phyloP scores from a whole-genome alignment of 2,888 invertebrate species.

The Chloromyia formosa region DNA sequence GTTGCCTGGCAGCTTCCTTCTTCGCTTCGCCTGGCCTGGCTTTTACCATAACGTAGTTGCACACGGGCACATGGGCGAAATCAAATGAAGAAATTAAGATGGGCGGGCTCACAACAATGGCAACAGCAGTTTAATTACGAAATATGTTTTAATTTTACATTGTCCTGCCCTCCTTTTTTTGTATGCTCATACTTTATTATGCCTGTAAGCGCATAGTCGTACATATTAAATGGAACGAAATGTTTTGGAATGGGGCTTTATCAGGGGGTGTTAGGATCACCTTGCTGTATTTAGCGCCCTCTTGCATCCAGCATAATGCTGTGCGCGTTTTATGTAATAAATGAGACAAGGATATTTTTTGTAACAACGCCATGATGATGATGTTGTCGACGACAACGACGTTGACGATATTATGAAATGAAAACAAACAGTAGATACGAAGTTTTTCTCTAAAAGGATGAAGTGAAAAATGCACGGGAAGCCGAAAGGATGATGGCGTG shows the following conservation, averaged over 20 bases:
- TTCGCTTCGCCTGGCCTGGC: no score
- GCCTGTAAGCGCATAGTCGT: conserved; percentile 24
- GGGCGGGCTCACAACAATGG: conserved; percentile 52
- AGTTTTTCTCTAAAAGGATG: background rate
- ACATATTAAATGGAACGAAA: background rate
- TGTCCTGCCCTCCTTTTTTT: conserved; percentile 47
- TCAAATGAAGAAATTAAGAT: conserved; percentile 51
- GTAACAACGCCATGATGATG: conserved; percentile 2
- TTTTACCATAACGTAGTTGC: no score
- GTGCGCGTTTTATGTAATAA: conserved; percentile 23
- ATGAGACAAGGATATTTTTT: conserved; percentile 28
- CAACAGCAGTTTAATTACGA: conserved; percentile 55
- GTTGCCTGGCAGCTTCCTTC: background rate
- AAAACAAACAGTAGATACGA: no score
- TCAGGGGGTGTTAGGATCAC: conserved; percentile 14
- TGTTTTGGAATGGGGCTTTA: conserved; percentile 6
- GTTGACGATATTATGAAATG: no score
- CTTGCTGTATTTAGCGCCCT: conserved; percentile 3
- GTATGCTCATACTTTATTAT: background rate
- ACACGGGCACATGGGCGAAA: conserved; percentile 49
- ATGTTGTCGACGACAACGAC: background rate
- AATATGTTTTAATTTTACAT: conserved; percentile 55
- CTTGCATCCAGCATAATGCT: background rate
- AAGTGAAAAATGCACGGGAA: background rate
- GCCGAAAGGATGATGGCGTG: background rate